phyloP scores from a whole-genome alignment of 2,888 invertebrate genomes.

The Euplexia lucipara region DNA sequence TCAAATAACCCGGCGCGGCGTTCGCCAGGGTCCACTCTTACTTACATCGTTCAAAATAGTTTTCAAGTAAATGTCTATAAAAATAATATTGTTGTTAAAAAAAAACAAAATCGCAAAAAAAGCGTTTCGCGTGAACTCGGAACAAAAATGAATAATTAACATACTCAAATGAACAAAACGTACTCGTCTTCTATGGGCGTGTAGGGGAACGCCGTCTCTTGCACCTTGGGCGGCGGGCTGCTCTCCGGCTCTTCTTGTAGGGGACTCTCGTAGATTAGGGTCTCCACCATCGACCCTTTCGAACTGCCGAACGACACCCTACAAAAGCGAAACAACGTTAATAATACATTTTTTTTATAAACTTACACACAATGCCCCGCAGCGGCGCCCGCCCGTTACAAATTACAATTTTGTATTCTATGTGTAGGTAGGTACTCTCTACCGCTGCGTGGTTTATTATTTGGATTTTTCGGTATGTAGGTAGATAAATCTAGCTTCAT shows the following conservation, averaged over 20 bases:
- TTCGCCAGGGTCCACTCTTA: too few species aligned
- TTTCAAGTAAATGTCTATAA: not conserved
- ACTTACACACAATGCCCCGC: slow-evolving; percentile 5
- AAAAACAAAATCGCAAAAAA: slow-evolving; percentile 39
- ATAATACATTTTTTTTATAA: not conserved
- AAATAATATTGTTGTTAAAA: not conserved
- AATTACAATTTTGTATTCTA: not conserved
- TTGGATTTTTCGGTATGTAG: not conserved
- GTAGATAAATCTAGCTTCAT: too few species aligned
- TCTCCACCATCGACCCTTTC: slow-evolving; percentile 98
- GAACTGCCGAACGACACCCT: slow-evolving; percentile 98
- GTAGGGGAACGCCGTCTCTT: slow-evolving; percentile 87
- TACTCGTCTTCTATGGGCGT: slow-evolving; percentile 91
- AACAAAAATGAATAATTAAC: slow-evolving; percentile 79
- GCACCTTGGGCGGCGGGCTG: slow-evolving; percentile 91
- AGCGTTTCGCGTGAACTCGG: slow-evolving; percentile 68
- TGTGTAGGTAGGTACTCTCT: too few species aligned
- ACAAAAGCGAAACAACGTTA: slow-evolving; percentile 65
- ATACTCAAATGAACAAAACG: slow-evolving; percentile 85
- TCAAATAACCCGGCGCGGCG: too few species aligned
- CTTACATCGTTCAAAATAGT: too few species aligned
- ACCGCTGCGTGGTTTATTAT: not conserved
- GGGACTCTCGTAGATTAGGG: slow-evolving; percentile 96
- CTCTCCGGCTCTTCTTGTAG: slow-evolving; percentile 95
- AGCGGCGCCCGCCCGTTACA: too few species aligned